Evolutionary conservation across 1,140 invertebrate genomes (phyloP).

Genomic region (Acromyrmex heyeri): DNA sequence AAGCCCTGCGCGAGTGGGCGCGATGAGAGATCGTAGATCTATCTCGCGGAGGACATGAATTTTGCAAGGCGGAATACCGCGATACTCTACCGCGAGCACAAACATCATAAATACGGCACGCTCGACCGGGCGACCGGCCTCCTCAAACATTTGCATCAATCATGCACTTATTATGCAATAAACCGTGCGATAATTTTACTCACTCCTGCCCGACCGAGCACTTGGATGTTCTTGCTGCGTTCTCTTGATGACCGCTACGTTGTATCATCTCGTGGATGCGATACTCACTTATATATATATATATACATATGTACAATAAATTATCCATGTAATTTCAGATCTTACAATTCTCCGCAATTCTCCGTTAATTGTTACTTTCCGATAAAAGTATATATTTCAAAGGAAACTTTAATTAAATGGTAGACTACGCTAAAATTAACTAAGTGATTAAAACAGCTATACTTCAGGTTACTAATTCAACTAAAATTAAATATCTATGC

Average conservation of each 20-base stretch:
- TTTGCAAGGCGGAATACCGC: slow-evolving; percentile 62
- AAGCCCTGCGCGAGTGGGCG: slow-evolving; percentile 35
- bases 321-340: neutral
- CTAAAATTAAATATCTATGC: neutral
- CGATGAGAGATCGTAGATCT: slow-evolving; percentile 27
- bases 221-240: slow-evolving; percentile 8
- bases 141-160: slow-evolving; percentile 57
- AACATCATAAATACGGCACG: slow-evolving; percentile 15
- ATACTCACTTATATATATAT: slow-evolving; percentile 7
- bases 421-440: neutral
- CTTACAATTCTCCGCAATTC: neutral
- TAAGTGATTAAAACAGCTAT: neutral
- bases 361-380: neutral
- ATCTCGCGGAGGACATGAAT: slow-evolving; percentile 23
- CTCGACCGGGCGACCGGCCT: slow-evolving; percentile 34
- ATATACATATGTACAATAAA: too few species aligned
- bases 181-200: slow-evolving; percentile 58
- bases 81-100: neutral
- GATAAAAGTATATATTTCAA: neutral
- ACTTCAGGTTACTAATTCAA: neutral
- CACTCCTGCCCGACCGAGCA: slow-evolving; percentile 36
- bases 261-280: neutral
- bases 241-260: slow-evolving; percentile 5
- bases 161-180: slow-evolving; percentile 67
- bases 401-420: neutral